Base-by-base conservation (phyloP, 2,797 vertebrate species). In the Mormyrops boulengeri region DNA sequence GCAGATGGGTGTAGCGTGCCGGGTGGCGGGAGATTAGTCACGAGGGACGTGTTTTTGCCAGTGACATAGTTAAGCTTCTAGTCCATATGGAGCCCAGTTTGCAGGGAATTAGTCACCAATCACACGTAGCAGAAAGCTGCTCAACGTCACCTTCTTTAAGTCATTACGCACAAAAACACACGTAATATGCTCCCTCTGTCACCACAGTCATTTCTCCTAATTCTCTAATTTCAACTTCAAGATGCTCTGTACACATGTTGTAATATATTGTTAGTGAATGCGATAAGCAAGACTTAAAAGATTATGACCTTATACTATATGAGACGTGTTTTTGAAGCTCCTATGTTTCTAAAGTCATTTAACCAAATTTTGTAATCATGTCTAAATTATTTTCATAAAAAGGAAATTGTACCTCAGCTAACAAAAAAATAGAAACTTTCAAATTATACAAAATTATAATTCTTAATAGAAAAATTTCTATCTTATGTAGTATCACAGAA, bases 21-120 rank as follows among this genome's bases (percentile, higher is more conserved):
- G 34, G 87, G 88, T 90, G 69, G 88, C 84, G 47, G 87, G 88
- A 26, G 84, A 89, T 91, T 91, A 90, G 89, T 91, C 91, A 90
- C 90, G 88, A 84, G 87, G 77, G 60, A 85, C 77, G 30, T 89
- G 50, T 91, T 88, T 49, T 86, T 89, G 82, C 89, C 89, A 89
- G 47, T 66, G 82, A 86, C 89, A 89, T 30, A 69, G 57, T 86
- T 62, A 89, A 85, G 55, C 44, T 34, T 34, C 80, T 60, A 49
- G 41, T 52, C 50, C 55, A 86, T 86, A 55, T 86, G 84, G 89
- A 86, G 57, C 57, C 84, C 60, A 52, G 89, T 85, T 89, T 86
- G 82, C 57, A 52, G 26, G 49, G 57, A 69, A 69, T 89, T 62
- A 86, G 57, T 69, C 30, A 86, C 84, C 55, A 8, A 17, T 84